Base-by-base conservation (phyloP, 2,888 invertebrate species). In the Meliscaeva auricollis region DNA sequence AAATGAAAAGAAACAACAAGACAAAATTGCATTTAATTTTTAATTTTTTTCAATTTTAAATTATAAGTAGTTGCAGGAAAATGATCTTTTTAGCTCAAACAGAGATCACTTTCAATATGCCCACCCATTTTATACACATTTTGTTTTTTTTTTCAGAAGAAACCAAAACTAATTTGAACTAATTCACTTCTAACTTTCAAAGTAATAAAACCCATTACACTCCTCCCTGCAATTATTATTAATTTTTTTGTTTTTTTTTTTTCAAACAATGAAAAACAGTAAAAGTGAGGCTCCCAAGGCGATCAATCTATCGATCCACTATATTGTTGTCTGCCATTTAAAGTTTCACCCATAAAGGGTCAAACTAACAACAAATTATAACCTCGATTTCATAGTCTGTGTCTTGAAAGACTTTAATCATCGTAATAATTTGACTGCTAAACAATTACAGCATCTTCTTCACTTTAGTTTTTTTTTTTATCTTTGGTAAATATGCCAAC, bases 301-400 rank as follows among this genome's bases (percentile, higher is more conserved):
- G 62, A 56, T 74, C 41, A 56, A 79, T 79, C 52, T 70, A 84
- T 70, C 69, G 74, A 75, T 79, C 70, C 22, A 50, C 69, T 44
- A 73, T 44, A 73, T 83, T 79, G 74, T 79, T 75, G 62, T 64
- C 56, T 78, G 82, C 60, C 77, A 68, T 77, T 82, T 77, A 77
- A 11, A 32, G 22, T 68, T 60, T 48, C 68, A 64, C n/a, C 32
- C 35, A 48, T 2, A 66, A 46, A 50, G 46, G 66, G 54, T 44
- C 35, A 26, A 60, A 52, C 26, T n/a, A 26, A 74, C 22, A 62
- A 41, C 38, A 52, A 64, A 66, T 66, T 66, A n/a, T 50, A 66
- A 66, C 50, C 50, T 35, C 66, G 35, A 22, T 35, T 50, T 48
- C 7, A 66, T 35, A 9, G 9, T 48, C 9, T 58, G 17, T 17